Conservation (phyloP, 1,140 invertebrate species). For the Branchinecta lynchi region DNA sequence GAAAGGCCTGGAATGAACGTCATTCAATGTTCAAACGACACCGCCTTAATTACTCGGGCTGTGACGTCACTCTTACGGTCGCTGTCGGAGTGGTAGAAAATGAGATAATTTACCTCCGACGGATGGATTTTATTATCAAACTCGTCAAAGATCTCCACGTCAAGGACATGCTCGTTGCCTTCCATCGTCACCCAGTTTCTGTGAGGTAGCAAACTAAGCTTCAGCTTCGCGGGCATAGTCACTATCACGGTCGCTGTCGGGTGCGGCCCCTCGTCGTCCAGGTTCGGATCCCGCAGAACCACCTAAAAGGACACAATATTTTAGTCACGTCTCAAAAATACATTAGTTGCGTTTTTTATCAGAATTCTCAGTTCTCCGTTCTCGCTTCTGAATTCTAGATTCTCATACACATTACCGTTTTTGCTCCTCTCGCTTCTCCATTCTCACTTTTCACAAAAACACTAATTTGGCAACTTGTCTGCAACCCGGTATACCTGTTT, state of each 20-base stretch:
- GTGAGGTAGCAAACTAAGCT: background rate
- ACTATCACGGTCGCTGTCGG: background rate
- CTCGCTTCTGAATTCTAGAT: no score
- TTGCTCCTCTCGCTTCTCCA: no score
- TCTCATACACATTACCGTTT: no score
- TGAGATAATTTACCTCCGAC: background rate
- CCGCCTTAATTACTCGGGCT: no score
- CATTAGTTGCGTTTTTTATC: no score
- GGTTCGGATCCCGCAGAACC: background rate
- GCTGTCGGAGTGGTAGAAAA: background rate
- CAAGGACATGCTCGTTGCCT: background rate
- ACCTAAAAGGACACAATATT: background rate
- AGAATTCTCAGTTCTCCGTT: no score
- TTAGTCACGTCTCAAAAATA: background rate
- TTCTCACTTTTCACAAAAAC: no score
- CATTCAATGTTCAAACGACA: no score
- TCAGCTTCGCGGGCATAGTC: background rate
- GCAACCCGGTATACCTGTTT: no score
- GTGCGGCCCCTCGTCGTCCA: background rate
- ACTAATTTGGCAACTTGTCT: no score
- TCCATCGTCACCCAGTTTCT: background rate
- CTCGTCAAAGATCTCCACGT: conserved; percentile 1
- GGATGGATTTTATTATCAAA: conserved; percentile 1
- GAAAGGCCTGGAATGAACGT: no score
- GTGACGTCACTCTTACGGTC: no score